Evolutionary conservation across 2,797 vertebrate species (phyloP), one percentile per base, ranked within the genome.

Genomic region (Hippocampus kuda): DNA sequence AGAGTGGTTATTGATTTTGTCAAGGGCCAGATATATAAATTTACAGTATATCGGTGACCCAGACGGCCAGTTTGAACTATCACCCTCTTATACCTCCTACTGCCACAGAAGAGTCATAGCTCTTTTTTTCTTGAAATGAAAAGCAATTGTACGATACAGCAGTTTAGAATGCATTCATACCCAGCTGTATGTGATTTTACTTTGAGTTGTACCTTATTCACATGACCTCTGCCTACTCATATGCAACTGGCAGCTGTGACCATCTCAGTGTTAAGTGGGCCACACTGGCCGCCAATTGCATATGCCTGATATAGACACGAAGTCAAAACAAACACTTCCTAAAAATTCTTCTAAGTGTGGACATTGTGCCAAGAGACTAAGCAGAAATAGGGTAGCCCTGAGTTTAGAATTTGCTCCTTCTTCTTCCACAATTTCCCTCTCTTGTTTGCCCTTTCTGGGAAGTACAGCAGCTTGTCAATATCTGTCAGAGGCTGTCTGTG

Each of bases 401-500:
- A 83, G 72, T 66, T 67, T 56, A 66, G 72, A 67, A 65, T 74
- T 65, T 67, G 59, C 70, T 65, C 60, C 69, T 54, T 66, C 72
- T 67, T 63, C 70, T 60, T 63, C 26, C 1, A 68, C 67, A 71
- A 70, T 60, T 67, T 66, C 69, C 24, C 59, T 46, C 44, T 46
- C 49, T 57, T 69, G 51, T 68, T 66, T 83, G 76, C 75, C 83
- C 82, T 85, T 82, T 83, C 74, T 71, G 81, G 83, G 83, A 86
- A 82, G 73, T 77, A 72, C 78, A 81, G 76, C 76, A 67, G 78
- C 75, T 75, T 84, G 84, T 88, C 88, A 87, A 89, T 90, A 89
- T 83, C 86, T 89, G 88, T 87, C 88, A 86, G 79, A 68, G 65
- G 66, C 77, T 71, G 76, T 84, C 77, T 81, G 73, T 75, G 86